Base-by-base conservation (phyloP, 2,888 invertebrate genomes). In the Griposia aprilina region DNA sequence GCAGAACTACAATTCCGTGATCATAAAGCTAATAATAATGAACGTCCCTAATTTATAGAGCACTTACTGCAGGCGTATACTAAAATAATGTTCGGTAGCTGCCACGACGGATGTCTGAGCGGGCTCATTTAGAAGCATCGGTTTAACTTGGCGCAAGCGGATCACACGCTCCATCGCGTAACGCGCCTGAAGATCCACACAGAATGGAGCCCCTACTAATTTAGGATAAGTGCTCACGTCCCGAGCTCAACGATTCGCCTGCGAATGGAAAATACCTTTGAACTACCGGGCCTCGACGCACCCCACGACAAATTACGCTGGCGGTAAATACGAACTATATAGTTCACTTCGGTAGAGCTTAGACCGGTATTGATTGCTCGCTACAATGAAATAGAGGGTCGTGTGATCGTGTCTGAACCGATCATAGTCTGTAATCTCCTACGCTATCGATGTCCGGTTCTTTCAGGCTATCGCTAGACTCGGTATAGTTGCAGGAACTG, bases 171-270 rank as follows among this genome's bases (percentile, higher is more conserved):
- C 92, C 92, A 93, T 93, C 92, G 93, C 94, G 87, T 92, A 89
- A 89, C 90, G 89, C 89, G 88, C 89, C 90, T 89, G 89, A 90
- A 90, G 90, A 90, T 93, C 90, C 87, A 79, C 88, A 88, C 86
- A 87, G 88, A 89, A 90, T 86, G 85, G 83, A 90, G 85, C 91
- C 91, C 90, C 91, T 92, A 93, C 94, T 95, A 95, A 95, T 95
- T 95, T 94, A 92, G 93, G 94, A 94, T 94, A 95, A 95, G 94
- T 94, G 94, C 93, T 94, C 94, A 94, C 94, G 94, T 94, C 93
- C 90, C 91, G 83, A 87, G 90, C 90, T 92, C 93, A 93, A 90
- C 92, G 91, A 91, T 91, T 92, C 90, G 89, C 90, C 90, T 90
- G 85, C 88, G 82, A 92, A 90, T 92, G 89, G 89, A 90, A 90